Base-by-base conservation (phyloP, 2,888 invertebrate genomes). In the Drosophila mayaguana region DNA sequence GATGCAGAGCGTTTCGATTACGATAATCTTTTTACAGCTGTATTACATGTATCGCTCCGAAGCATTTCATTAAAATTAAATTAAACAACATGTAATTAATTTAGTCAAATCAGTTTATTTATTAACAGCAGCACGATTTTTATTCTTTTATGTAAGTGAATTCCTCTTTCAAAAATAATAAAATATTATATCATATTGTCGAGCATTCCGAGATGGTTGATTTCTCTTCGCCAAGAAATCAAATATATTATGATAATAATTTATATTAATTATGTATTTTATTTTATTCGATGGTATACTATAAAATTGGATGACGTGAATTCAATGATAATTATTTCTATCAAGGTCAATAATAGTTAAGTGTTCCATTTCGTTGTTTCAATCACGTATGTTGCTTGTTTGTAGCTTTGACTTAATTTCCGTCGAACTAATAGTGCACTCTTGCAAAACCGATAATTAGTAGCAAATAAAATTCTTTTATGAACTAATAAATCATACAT, bases 401-500 rank as follows among this genome's bases (percentile, higher is more conserved):
- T 7, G 3, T 22, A 34, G 34, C n/a, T 22, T 55, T 12, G 8
- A 3, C 4, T 5, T 22, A 20, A 34, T 22, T 34, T 34, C 22
- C 22, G 12, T 20, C 16, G 8, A 34, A 46, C 22, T 20, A 20
- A n/a, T 20, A 5, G 8, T 5, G 12, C 40, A 48, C 32, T 34
- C 25, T 43, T 51, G 25, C 64, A 43, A 22, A 25, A 43, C 43
- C 50, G 42, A 11, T n/a, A 20, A 45, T 57, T 57, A 57, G 43
- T 55, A 55, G 38, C 34, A 55, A 55, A 32, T 42, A 45, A 57
- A 45, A 40, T 55, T 55, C 32, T 57, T 45, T 34, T 62, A 38
- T 53, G 67, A 65, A 64, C 64, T 64, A 61, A 61, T 53, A 64
- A 64, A 66, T 32, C 32, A 42, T 65, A 45, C 67, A 66, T 53